Base-by-base conservation (phyloP, 2,888 invertebrate species). In the Melanophora roralis region DNA sequence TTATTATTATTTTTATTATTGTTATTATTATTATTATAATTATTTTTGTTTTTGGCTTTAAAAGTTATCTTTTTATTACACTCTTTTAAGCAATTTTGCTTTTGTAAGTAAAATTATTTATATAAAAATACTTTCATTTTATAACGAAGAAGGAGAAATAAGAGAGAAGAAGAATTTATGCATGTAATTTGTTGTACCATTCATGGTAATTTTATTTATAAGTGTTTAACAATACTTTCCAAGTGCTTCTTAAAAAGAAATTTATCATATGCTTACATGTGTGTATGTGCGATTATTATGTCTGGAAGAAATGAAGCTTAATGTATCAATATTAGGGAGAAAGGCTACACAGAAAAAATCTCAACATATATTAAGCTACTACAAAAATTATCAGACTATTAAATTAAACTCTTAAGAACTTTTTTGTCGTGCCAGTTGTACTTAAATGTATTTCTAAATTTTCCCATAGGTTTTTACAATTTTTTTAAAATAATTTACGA, bases 131-230 rank as follows among this genome's bases (percentile, higher is more conserved):
- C 40, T 69, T 57, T 34, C 19, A 14, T 43, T 45, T 14, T 32
- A 38, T n/a, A 36, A 45, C 45, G 40, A 23, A 16, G 11, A 59
- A 23, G 62, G n/a, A n/a, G n/a, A n/a, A n/a, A n/a, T n/a, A n/a
- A 51, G 38, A 40, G 1, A 57, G 43, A 68, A 59, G 40, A 69
- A 83, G 83, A 83, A 80, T 82, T 85, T 83, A 83, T 83, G 82
- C 82, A 84, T 83, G 82, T 84, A 84, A 84, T 85, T 84, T 84
- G 84, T 82, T 83, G 78, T 82, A 81, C 83, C 81, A 84, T 85
- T 85, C 83, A 84, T 82, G 81, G 81, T 80, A 79, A 84, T 84
- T 84, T 84, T 83, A 76, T 72, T 79, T 77, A 36, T 62, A 55
- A 21, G 16, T 78, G 60, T 59, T 72, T 36, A 57, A 45, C 19